These are phyloP conservation scores for Anoura caudifer DNA, from an alignment of 2,113 vertebrate genomes.

Conservation along the genomic window DNA sequence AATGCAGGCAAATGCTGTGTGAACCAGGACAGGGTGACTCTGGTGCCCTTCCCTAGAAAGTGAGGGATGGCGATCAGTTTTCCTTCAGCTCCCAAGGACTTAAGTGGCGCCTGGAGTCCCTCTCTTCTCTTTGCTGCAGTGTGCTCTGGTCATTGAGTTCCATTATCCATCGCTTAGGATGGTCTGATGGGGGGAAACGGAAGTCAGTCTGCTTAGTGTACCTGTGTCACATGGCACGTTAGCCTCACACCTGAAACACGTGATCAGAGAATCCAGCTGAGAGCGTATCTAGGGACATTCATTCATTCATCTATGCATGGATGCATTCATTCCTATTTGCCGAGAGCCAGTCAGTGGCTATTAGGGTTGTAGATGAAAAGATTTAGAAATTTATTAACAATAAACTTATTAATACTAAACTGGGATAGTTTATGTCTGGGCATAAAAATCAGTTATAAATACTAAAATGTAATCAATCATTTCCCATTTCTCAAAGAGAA, in stretches of 20 bases:
- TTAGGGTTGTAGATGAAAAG: not conserved
- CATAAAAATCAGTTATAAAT: not conserved
- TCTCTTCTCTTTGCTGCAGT: not conserved
- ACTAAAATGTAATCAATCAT: not conserved
- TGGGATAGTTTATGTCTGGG: not conserved
- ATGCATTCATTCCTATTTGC: not conserved
- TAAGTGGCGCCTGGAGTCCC: not conserved
- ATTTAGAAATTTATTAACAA: not conserved
- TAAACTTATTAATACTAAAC: not conserved
- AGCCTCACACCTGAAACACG: not conserved
- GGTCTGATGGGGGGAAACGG: too few species aligned
- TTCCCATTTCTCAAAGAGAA: not conserved
- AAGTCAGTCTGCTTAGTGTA: not conserved
- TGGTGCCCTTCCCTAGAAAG: not conserved
- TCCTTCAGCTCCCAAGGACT: not conserved
- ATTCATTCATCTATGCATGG: not conserved
- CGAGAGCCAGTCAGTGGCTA: not conserved
- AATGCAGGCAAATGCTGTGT: not conserved
- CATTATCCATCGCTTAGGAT: not conserved
- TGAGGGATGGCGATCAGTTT: not conserved
- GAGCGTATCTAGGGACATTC: not conserved
- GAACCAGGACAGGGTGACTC: not conserved
- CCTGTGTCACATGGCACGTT: rapidly evolving
- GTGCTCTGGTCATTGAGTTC: not conserved
- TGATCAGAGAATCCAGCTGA: not conserved